Base-by-base conservation (phyloP, 1,140 invertebrate genomes). In the Cydia splendana region DNA sequence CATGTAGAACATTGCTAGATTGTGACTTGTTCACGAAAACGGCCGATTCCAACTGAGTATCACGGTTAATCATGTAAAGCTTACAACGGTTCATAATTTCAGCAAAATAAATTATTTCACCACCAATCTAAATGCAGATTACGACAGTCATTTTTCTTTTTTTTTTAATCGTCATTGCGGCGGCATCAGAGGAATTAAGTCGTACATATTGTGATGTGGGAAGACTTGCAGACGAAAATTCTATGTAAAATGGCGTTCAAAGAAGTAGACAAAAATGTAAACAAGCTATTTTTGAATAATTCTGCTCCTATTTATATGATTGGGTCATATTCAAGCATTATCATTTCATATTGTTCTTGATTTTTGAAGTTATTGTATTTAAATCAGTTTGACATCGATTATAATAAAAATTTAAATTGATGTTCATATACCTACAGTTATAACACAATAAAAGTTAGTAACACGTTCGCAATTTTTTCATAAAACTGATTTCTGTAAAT, bases 81-180 rank as follows among this genome's bases (percentile, higher is more conserved):
- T 89, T 90, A 82, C 81, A 82, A 78, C 81, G 76, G 77, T 18
- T 20, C 12, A 53, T 48, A 28, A 74, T 74, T 74, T 74, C 78
- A 86, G 85, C 84, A 82, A 84, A 86, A 84, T 85, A 84, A 82
- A 78, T 87, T 15, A 74, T 76, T 77, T 77, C 65, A 78, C 74
- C 78, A 80, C 79, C 81, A 79, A 86, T 83, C 81, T 92, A 92
- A 92, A 92, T 92, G 89, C 91, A 92, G 86, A 79, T 86, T 69
- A 85, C 81, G 82, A 90, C 88, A 88, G 89, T 90, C 86, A 83
- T 78, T 83, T 87, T 20, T 28, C 30, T 28, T 51, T 18, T 13
- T 18, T 74, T 45, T 45, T 34, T 34, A 48, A 15, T 28, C n/a
- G 42, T 74, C 73, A 74, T 74, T 74, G 73, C 53, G 67, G 67